Evolutionary conservation across 2,797 vertebrate species (phyloP).

Genomic region (Rhinoraja longicauda): DNA sequence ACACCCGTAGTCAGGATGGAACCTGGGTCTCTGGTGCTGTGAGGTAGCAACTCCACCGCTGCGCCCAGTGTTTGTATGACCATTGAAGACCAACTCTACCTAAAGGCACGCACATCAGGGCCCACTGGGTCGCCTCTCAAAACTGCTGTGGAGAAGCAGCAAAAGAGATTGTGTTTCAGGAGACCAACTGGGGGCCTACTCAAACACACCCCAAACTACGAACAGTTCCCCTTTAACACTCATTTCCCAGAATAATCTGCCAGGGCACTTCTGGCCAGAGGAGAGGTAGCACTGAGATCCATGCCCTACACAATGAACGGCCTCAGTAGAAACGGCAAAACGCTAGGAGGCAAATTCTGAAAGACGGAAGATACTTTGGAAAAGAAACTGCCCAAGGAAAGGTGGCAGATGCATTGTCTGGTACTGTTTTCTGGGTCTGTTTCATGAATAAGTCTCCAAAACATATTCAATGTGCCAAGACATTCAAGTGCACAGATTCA

Average conservation of each 20-base stretch:
- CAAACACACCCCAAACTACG: neutral
- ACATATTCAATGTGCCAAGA: slow-evolving; percentile 7
- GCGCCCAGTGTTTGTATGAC: too few relatives aligned
- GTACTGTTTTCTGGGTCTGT: neutral
- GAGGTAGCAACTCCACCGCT: too few relatives aligned
- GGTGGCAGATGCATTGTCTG: neutral
- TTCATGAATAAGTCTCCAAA: neutral
- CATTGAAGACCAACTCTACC: neutral
- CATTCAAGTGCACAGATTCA: neutral
- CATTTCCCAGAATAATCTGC: neutral
- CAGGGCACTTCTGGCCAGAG: neutral
- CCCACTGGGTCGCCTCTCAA: neutral
- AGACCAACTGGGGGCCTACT: neutral
- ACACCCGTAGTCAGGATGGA: too few relatives aligned
- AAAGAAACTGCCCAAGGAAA: neutral
- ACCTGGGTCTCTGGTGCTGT: too few relatives aligned
- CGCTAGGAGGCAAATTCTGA: neutral
- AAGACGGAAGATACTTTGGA: neutral
- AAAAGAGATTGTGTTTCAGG: neutral
- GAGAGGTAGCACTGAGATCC: neutral
- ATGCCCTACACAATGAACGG: neutral
- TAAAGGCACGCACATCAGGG: neutral
- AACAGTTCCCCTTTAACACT: neutral
- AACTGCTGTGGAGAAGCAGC: neutral
- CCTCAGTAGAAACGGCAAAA: neutral